A percentile compares a stretch with the other conserved stretches of the same genome.
phyloP scores from a whole-genome alignment of 2,888 invertebrate genomes.

The Netelia virgata region DNA sequence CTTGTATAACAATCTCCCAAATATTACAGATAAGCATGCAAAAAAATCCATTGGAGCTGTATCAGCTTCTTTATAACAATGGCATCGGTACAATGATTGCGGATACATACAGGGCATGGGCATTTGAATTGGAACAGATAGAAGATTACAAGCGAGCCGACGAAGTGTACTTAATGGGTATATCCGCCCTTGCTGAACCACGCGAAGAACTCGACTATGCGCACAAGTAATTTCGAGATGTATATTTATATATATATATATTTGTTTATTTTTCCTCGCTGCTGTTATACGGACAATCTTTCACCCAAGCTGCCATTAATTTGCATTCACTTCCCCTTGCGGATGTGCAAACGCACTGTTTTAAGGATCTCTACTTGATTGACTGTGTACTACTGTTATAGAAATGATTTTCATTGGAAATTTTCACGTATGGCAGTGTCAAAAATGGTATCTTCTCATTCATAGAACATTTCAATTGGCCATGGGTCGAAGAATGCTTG shows the following conservation, averaged over 20 bases:
- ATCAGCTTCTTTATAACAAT: slow-evolving; percentile 92
- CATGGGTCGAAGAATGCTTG: slow-evolving; percentile 89
- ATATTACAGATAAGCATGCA: slow-evolving; percentile 90
- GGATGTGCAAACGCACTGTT: neutral
- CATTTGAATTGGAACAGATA: slow-evolving; percentile 93
- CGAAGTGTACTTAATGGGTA: slow-evolving; percentile 92
- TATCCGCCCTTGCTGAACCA: slow-evolving; percentile 92
- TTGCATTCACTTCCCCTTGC: slow-evolving; percentile 30
- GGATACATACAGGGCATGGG: slow-evolving; percentile 95
- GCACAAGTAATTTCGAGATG: slow-evolving; percentile 86
- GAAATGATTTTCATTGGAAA: neutral
- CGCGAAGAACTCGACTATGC: slow-evolving; percentile 91
- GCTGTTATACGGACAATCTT: neutral
- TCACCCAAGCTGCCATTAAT: neutral
- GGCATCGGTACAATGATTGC: slow-evolving; percentile 93
- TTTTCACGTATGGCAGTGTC: neutral
- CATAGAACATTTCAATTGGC: slow-evolving; percentile 91
- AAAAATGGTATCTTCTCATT: slow-evolving; percentile 72
- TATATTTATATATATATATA: neutral
- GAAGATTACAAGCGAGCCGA: slow-evolving; percentile 94
- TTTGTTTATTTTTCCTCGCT: neutral
- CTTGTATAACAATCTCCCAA: slow-evolving; percentile 39
- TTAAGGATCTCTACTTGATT: neutral
- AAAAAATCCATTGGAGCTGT: slow-evolving; percentile 91
- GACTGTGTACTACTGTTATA: neutral